Base-by-base conservation (phyloP, 1,140 invertebrate genomes). In the Listronotus oregonensis region DNA sequence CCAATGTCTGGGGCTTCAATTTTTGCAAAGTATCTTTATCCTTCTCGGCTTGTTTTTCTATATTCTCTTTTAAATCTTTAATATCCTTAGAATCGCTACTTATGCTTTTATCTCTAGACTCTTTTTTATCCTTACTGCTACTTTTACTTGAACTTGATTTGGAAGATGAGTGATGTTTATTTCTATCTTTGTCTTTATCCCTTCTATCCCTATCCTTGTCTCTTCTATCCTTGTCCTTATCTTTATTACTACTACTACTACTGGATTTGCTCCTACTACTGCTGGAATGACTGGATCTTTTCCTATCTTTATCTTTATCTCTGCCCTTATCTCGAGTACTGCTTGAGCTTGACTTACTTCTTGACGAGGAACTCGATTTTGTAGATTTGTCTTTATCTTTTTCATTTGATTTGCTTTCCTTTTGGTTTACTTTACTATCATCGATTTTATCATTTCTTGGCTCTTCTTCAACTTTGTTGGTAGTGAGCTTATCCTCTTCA, bases 11-110 rank as follows among this genome's bases (percentile, higher is more conserved):
- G 10, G 85, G 83, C 75, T 87, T 85, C 6, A 87, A 72, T 77
- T 90, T 90, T 18, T 85, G 84, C 32, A 87, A 75, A 14, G 83
- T 84, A 31, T 88, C 87, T 73, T 89, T 89, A 71, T 88, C 86
- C 69, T 87, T 89, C 56, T 89, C 86, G 1, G 82, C 81, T 69
- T 86, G 84, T 47, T 74, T 75, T 81, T 82, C 68, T 82, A 82
- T 70, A 72, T 73, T 75, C 80, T 82, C 68, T 82, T 82, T 70
- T 71, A 70, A 44, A 15, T 74, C 73, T 50, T 75, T 73, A 59
- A 72, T 79, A 37, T 83, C 80, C 66, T 77, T 82, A 52, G 77
- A 77, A 17, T 82, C 75, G 44, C 76, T 74, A 68, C 80, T 79
- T 60, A 46, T 72, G 15, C 70, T 68, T 64, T 72, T 75, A 40